phyloP scores from a whole-genome alignment of 2,797 vertebrate genomes.

The Benthosema pterotum region DNA sequence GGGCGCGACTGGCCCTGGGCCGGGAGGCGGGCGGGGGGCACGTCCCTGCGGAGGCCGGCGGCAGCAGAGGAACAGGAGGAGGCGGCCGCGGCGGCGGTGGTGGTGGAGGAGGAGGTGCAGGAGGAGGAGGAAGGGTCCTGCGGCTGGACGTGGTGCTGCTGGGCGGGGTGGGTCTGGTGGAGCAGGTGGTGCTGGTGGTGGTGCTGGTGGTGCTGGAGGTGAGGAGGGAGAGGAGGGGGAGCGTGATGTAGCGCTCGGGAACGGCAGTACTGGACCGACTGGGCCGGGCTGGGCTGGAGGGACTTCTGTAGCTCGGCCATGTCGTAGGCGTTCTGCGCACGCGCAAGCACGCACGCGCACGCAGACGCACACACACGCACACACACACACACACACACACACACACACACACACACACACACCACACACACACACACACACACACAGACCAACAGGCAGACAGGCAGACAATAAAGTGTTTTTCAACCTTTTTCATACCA shows the following conservation, averaged over 20 bases:
- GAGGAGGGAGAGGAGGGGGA: slow-evolving; percentile 49
- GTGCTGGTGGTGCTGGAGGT: slow-evolving; percentile 40
- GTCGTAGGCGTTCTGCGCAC: slow-evolving; percentile 85
- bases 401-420: not conserved
- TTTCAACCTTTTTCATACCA: no score
- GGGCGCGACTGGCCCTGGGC: slow-evolving; percentile 76
- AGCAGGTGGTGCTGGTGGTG: slow-evolving; percentile 63
- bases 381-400: not conserved
- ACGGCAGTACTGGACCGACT: slow-evolving; percentile 78
- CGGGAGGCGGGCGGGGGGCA: slow-evolving; percentile 64
- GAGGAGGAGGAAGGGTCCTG: slow-evolving; percentile 53
- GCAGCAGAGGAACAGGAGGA: slow-evolving; percentile 29
- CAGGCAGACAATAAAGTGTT: no score
- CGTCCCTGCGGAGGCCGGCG: slow-evolving; percentile 59
- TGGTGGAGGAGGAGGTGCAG: slow-evolving; percentile 19
- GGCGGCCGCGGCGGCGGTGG: no score
- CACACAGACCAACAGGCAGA: no score
- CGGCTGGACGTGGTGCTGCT: slow-evolving; percentile 34
- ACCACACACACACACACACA: not conserved
- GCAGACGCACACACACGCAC: slow-evolving; percentile 4
- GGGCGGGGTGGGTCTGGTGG: slow-evolving; percentile 50
- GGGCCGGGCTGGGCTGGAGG: slow-evolving; percentile 84
- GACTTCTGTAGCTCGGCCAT: slow-evolving; percentile 92
- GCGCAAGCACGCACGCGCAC: not conserved
- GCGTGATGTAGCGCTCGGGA: slow-evolving; percentile 69